Evolutionary conservation across 2,888 invertebrate species (phyloP).

Genomic region (Platerodrilus igneus): DNA sequence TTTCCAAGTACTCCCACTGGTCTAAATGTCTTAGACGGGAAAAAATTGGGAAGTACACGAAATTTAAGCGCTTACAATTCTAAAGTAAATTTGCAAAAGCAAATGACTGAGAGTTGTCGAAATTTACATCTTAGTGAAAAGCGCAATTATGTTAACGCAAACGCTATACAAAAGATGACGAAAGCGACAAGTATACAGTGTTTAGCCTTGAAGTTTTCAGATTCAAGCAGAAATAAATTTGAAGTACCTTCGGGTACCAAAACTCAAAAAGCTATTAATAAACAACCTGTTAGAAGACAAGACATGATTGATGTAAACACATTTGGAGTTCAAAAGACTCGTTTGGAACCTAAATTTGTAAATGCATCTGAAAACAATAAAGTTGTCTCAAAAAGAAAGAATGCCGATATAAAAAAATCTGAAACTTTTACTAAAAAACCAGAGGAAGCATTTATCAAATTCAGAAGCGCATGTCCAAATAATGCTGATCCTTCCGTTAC

Average conservation of each 20-base stretch:
- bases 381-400: neutral
- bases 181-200: conserved; percentile 17
- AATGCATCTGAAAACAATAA: conserved; percentile 1
- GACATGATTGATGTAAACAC: too few relatives aligned
- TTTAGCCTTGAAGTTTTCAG: conserved; percentile 8
- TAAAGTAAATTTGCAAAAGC: conserved; percentile 5
- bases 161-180: conserved; percentile 6
- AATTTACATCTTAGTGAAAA: too few relatives aligned
- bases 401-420: neutral
- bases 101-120: conserved; percentile 13
- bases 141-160: conserved; percentile 4
- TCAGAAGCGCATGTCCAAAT: conserved; percentile 1
- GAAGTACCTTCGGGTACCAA: too few relatives aligned
- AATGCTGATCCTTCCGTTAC: neutral
- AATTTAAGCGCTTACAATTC: too few relatives aligned
- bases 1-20: conserved; percentile 47
- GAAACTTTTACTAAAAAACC: conserved; percentile 8
- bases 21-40: conserved; percentile 37
- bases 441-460: neutral
- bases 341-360: conserved; percentile 15
- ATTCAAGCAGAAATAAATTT: neutral
- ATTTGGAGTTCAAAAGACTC: conserved; percentile 13
- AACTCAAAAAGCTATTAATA: conserved; percentile 2
- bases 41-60: conserved; percentile 26
- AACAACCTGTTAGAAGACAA: too few relatives aligned